Evolutionary conservation across 2,888 invertebrate genomes (phyloP).

Genomic region (Nowickia ferox): DNA sequence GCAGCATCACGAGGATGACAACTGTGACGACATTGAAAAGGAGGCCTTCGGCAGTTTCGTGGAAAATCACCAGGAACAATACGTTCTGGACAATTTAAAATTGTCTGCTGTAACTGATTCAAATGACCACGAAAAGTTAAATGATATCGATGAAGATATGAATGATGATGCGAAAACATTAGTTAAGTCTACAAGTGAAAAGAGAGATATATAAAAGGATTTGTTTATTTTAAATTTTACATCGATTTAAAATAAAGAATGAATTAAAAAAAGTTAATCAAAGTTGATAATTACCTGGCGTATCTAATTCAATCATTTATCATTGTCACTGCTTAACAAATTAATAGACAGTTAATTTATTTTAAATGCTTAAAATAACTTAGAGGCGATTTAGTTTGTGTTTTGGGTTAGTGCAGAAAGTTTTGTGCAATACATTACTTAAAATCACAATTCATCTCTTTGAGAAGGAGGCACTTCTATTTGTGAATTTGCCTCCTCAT

Average conservation of each 20-base stretch:
- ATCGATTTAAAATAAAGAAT: conserved; percentile 49
- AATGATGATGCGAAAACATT: not conserved
- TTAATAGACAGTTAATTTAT: conserved; percentile 37
- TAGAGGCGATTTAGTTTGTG: not conserved
- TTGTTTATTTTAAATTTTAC: conserved; percentile 19
- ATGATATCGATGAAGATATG: not conserved
- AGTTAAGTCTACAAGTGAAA: conserved; percentile 22
- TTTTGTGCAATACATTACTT: conserved; percentile 6
- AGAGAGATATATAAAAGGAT: conserved; percentile 24
- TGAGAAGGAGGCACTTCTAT: conserved; percentile 53
- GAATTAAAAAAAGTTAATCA: conserved; percentile 9
- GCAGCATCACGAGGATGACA: conserved; percentile 1
- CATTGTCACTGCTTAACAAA: conserved; percentile 4
- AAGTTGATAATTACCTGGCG: conserved; percentile 54
- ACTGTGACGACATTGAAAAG: conserved; percentile 51
- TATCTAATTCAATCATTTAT: conserved; percentile 37
- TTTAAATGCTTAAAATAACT: conserved; percentile 48
- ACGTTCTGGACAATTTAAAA: conserved; percentile 62
- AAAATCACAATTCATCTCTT: conserved; percentile 64
- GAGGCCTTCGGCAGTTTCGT: conserved; percentile 72
- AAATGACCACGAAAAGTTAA: not conserved
- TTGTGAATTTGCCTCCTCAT: conserved; percentile 49
- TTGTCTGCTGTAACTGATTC: conserved; percentile 35
- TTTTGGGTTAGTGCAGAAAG: conserved; percentile 7
- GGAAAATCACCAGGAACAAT: conserved; percentile 3